Evolutionary conservation across 2,888 invertebrate species (phyloP), one percentile per base, ranked within the genome.

Genomic region (Diarsia mendica): DNA sequence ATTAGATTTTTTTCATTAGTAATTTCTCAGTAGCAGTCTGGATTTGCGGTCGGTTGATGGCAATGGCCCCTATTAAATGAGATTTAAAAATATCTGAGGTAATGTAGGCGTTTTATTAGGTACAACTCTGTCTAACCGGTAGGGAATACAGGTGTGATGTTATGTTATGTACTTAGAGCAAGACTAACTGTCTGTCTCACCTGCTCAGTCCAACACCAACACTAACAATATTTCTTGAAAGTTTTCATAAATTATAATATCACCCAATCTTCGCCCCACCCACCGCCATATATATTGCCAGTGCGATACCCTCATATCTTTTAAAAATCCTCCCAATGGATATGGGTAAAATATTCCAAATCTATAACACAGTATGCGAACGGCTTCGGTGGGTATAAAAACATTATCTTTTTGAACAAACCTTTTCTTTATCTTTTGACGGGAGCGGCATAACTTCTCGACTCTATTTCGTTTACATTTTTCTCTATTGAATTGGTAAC

Each of bases 381-480:
- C 58, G 71, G 58, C 51, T 78, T 63, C 66, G 69, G 64, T 11
- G 74, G 74, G 55, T 86, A 86, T 75, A 83, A 80, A 79, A 82
- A 80, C 89, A 89, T 89, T 89, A 89, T 86, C 80, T 87, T 80
- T 83, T 77, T 67, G 79, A 79, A 81, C 84, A 82, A 85, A 88
- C 80, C 87, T 87, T 80, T 80, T 75, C 76, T 87, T 85, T 88
- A 88, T 88, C 85, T 87, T 76, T 79, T 81, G 82, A 83, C 84
- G 78, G 83, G 74, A 44, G 77, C 69, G 71, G 78, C 77, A 84
- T 86, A 87, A 85, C 83, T 89, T 83, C 65, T 79, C 79, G 76
- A 76, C 75, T 87, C 86, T 85, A 89, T 88, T 85, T 83, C 87
- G 80, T 90, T 89, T 88, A 89, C 88, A 90, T 88, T 88, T 88